phyloP scores from a whole-genome alignment of 2,888 invertebrate species.

The Andrena dorsata region DNA sequence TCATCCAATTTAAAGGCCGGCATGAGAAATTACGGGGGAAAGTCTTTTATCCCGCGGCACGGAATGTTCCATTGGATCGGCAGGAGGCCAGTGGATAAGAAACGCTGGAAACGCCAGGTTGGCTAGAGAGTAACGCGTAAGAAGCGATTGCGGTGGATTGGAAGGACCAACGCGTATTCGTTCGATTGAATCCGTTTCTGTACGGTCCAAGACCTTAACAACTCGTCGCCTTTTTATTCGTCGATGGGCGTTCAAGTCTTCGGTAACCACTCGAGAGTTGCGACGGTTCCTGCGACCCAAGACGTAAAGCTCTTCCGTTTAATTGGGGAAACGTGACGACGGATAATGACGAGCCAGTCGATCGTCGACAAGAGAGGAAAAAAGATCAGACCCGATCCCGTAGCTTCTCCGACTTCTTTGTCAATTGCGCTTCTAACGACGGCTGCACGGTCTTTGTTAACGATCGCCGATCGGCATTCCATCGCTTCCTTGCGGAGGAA shows the following conservation, averaged over 20 bases:
- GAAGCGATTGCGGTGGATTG: slow-evolving; percentile 4
- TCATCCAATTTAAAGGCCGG: slow-evolving; percentile 40
- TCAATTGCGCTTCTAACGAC: slow-evolving; percentile 27
- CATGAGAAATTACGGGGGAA: slow-evolving; percentile 31
- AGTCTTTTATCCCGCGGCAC: slow-evolving; percentile 19
- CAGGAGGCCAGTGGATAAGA: not conserved
- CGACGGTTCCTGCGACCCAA: slow-evolving; percentile 48
- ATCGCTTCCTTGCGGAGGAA: not conserved
- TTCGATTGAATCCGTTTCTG: not conserved
- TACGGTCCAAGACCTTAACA: slow-evolving; percentile 28
- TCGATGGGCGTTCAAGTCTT: slow-evolving; percentile 17
- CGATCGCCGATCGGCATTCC: slow-evolving; percentile 42
- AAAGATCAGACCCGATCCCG: slow-evolving; percentile 10
- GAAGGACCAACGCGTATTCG: slow-evolving; percentile 1
- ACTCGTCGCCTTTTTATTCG: slow-evolving; percentile 30
- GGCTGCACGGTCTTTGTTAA: slow-evolving; percentile 26
- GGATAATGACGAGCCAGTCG: slow-evolving; percentile 68
- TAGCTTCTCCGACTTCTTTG: slow-evolving; percentile 24
- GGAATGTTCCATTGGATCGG: slow-evolving; percentile 25
- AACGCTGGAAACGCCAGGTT: slow-evolving; percentile 30
- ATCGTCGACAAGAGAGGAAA: slow-evolving; percentile 39
- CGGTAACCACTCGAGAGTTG: slow-evolving; percentile 42
- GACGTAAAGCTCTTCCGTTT: slow-evolving; percentile 61
- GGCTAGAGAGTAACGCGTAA: slow-evolving; percentile 30
- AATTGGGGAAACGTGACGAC: slow-evolving; percentile 72